Conservation (phyloP, 2,888 invertebrate genomes). For the Cartodere bifasciata region DNA sequence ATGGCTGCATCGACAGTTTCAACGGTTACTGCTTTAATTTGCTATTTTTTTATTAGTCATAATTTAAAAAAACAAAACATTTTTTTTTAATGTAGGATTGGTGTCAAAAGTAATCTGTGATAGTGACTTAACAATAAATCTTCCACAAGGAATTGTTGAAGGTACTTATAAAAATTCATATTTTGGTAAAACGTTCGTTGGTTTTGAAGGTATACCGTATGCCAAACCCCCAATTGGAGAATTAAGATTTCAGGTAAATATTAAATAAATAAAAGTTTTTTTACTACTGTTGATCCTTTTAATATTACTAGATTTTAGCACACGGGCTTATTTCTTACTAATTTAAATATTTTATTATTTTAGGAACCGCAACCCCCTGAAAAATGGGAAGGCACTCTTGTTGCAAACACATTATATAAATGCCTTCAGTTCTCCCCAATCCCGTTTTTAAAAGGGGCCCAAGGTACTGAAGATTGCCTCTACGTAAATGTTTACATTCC, state of each 20-base stretch:
- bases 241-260: slow-evolving; percentile 22
- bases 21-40: too few species aligned
- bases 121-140: too few species aligned
- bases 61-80: too few species aligned
- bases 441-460: slow-evolving; percentile 40
- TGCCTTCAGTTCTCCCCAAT: slow-evolving; percentile 23
- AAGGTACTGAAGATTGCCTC: slow-evolving; percentile 55
- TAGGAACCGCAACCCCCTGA: slow-evolving; percentile 22
- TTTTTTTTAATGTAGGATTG: too few species aligned
- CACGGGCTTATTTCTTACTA: neutral
- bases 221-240: slow-evolving; percentile 22
- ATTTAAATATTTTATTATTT: too few species aligned
- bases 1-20: too few species aligned
- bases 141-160: slow-evolving; percentile 17
- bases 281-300: neutral
- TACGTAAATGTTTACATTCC: slow-evolving; percentile 51
- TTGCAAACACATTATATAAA: slow-evolving; percentile 21
- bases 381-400: slow-evolving; percentile 21
- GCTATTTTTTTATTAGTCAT: too few species aligned
- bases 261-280: slow-evolving; percentile 2
- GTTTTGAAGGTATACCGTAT: slow-evolving; percentile 24
- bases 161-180: slow-evolving; percentile 19
- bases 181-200: slow-evolving; percentile 17
- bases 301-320: too few species aligned
- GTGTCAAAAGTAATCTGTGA: too few species aligned